Percentiles rank a stretch among this genome's conserved stretches.
Evolutionary conservation across 2,888 invertebrate species (phyloP).

Genomic region (Nephrocerus scutellatus): DNA sequence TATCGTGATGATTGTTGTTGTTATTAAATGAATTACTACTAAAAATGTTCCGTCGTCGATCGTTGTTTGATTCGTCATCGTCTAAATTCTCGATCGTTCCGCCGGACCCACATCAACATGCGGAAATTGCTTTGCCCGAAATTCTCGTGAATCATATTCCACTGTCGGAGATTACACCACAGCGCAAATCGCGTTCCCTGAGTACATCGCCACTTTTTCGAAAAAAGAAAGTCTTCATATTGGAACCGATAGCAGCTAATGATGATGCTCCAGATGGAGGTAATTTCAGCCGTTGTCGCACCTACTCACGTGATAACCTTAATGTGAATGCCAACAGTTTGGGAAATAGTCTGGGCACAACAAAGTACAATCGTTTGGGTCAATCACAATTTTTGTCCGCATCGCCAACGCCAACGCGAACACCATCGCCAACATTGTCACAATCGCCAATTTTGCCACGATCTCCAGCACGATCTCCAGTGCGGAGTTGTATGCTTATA

Average conservation of each 20-base stretch:
- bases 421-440: not conserved
- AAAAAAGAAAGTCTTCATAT: slow-evolving; percentile 39
- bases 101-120: slow-evolving; percentile 20
- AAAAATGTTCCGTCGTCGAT: slow-evolving; percentile 44
- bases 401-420: not conserved
- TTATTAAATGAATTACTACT: not conserved
- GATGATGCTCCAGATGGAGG: slow-evolving; percentile 17
- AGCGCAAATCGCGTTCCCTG: slow-evolving; percentile 39
- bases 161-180: slow-evolving; percentile 28
- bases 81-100: slow-evolving; percentile 37
- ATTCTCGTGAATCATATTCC: slow-evolving; percentile 29
- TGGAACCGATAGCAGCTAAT: slow-evolving; percentile 26
- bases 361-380: slow-evolving; percentile 32
- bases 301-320: slow-evolving; percentile 15
- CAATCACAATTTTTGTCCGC: slow-evolving; percentile 25
- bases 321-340: slow-evolving; percentile 24
- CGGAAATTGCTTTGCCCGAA: slow-evolving; percentile 21
- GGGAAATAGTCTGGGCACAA: slow-evolving; percentile 31
- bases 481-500: slow-evolving; percentile 35
- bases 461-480: slow-evolving; percentile 28
- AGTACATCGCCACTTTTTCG: slow-evolving; percentile 43
- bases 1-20: not conserved
- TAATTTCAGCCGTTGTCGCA: not conserved
- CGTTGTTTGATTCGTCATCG: slow-evolving; percentile 41
- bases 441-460: slow-evolving; percentile 2